phyloP scores from a whole-genome alignment of 2,113 vertebrate species.

The Macquaria ambigua region DNA sequence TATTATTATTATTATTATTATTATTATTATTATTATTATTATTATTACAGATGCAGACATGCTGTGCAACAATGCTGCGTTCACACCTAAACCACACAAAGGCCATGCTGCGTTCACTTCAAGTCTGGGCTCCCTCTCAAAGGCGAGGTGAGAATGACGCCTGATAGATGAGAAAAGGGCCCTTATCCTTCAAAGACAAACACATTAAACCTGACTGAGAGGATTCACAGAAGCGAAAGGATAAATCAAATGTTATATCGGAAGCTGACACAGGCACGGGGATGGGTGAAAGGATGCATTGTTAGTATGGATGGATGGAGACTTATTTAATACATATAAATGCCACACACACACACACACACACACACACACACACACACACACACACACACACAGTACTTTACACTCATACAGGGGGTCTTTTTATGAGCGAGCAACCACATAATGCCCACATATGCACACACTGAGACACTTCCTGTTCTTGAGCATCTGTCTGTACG shows the following conservation, averaged over 20 bases:
- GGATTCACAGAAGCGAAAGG: constrained; percentile 22
- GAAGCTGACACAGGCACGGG: constrained; percentile 35
- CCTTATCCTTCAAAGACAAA: constrained; percentile 44
- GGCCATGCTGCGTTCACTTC: constrained; percentile 7
- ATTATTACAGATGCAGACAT: not conserved
- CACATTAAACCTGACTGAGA: constrained; percentile 42
- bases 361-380: not conserved
- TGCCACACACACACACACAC: no score
- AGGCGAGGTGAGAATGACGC: constrained; percentile 15
- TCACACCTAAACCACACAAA: constrained; percentile 6
- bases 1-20: no score
- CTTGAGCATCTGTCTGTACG: not conserved
- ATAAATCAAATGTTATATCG: constrained; percentile 33
- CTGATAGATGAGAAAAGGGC: constrained; percentile 12
- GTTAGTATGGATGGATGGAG: constrained; percentile 33
- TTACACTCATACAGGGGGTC: not conserved
- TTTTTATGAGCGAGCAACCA: not conserved
- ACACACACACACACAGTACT: not conserved
- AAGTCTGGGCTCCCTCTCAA: not conserved
- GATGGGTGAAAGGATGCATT: constrained; percentile 18
- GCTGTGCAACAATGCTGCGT: not conserved
- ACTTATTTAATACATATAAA: not conserved
- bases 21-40: no score
- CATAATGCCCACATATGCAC: constrained; percentile 10
- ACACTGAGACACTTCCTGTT: not conserved